Conservation (phyloP, 2,797 vertebrate genomes). For the Alcedo atthis region DNA sequence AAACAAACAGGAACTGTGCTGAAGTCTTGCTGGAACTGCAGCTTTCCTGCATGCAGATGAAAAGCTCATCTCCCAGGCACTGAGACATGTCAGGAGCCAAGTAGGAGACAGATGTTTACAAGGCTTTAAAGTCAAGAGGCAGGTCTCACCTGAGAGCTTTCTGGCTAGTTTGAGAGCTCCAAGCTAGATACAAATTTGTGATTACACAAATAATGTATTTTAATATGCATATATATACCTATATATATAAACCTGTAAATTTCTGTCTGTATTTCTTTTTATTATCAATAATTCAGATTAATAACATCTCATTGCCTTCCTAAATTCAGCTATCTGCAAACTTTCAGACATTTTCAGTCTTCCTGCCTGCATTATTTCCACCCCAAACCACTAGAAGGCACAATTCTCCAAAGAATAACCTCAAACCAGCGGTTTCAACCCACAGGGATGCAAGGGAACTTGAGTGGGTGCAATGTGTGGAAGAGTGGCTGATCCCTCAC, state of each 20-base stretch:
- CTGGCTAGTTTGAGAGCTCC: background rate
- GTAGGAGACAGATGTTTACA: background rate
- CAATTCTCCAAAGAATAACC: background rate
- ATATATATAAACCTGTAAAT: background rate
- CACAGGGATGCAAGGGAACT: accelerated
- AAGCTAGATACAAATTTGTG: background rate
- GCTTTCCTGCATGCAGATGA: background rate
- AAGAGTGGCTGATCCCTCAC: background rate
- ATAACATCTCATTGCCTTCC: background rate
- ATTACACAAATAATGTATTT: background rate
- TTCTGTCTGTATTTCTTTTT: background rate
- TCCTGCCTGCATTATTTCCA: background rate
- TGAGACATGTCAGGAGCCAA: background rate
- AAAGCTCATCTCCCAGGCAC: accelerated
- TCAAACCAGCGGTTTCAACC: background rate
- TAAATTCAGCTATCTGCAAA: background rate
- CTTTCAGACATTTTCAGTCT: background rate
- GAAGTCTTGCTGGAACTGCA: background rate
- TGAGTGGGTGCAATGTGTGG: too few relatives aligned
- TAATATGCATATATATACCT: background rate
- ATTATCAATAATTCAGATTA: background rate
- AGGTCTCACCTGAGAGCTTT: background rate
- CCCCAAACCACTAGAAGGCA: background rate
- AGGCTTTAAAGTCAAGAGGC: background rate
- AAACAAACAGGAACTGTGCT: background rate